phyloP scores from a whole-genome alignment of 2,113 vertebrate genomes.

The Gambusia holbrooki region DNA sequence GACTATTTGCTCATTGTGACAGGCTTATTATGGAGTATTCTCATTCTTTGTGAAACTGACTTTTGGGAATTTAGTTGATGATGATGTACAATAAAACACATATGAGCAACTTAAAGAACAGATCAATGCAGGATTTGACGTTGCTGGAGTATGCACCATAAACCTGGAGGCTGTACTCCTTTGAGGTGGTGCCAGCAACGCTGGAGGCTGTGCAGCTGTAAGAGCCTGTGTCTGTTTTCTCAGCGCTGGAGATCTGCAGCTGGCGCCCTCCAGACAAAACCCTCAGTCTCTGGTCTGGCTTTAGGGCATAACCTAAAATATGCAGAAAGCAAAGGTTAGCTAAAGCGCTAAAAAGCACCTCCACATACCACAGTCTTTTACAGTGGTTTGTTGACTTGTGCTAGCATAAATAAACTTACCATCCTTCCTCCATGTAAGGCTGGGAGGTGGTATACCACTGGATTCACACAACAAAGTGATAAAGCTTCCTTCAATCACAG shows the following conservation, averaged over 20 bases:
- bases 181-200: slow-evolving; percentile 83
- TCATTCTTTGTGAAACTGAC: too few relatives aligned
- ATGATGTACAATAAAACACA: neutral
- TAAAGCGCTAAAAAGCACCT: neutral
- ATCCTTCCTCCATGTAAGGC: slow-evolving; percentile 90
- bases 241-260: slow-evolving; percentile 86
- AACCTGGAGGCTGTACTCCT: slow-evolving; percentile 90
- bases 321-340: neutral
- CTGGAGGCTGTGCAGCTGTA: slow-evolving; percentile 90
- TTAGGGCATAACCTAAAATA: slow-evolving; percentile 81
- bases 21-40: too few relatives aligned
- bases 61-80: too few relatives aligned
- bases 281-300: slow-evolving; percentile 78
- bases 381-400: neutral
- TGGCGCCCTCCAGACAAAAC: slow-evolving; percentile 92
- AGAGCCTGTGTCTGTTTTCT: slow-evolving; percentile 84
- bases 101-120: neutral
- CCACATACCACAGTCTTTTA: neutral
- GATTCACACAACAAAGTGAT: slow-evolving; percentile 92
- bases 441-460: slow-evolving; percentile 92
- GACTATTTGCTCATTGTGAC: too few relatives aligned
- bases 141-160: slow-evolving; percentile 84
- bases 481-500: slow-evolving; percentile 87
- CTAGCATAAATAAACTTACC: slow-evolving; percentile 73
- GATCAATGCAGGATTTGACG: neutral